Conservation (phyloP, 2,888 invertebrate genomes). For the Heliconius ethilla region DNA sequence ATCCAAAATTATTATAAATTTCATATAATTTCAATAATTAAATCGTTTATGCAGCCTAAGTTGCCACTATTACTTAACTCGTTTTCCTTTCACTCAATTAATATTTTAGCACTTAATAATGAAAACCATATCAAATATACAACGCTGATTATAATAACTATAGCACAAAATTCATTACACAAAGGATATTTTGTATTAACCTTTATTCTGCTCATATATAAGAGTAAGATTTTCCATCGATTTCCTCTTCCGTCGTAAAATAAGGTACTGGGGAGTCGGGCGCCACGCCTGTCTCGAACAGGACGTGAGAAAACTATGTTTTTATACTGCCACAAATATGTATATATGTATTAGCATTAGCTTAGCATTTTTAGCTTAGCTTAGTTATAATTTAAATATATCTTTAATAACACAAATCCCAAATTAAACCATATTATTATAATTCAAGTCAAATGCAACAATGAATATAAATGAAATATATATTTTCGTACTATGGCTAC, state of each 20-base stretch:
- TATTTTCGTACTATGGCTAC: neutral
- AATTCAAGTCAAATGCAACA: neutral
- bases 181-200: neutral
- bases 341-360: too few species aligned
- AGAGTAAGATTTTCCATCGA: neutral
- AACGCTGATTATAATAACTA: neutral
- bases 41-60: too few species aligned
- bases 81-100: too few species aligned
- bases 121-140: neutral
- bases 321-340: neutral
- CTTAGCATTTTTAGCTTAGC: too few species aligned
- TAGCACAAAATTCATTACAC: neutral
- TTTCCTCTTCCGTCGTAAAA: slow-evolving; percentile 3
- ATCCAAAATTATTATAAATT: too few species aligned
- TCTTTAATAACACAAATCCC: too few species aligned
- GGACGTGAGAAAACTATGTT: neutral
- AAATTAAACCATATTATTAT: neutral
- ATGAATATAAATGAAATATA: neutral
- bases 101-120: too few species aligned
- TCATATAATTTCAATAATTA: too few species aligned
- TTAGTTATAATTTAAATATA: too few species aligned
- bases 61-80: too few species aligned
- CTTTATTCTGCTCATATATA: neutral
- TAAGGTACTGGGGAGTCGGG: neutral
- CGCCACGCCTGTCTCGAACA: slow-evolving; percentile 10